A percentile compares a stretch with the other conserved stretches of the same genome.
These are phyloP conservation scores for Pediacus dermestoides DNA, from an alignment of 2,888 invertebrate genomes.

Conservation along the genomic window DNA sequence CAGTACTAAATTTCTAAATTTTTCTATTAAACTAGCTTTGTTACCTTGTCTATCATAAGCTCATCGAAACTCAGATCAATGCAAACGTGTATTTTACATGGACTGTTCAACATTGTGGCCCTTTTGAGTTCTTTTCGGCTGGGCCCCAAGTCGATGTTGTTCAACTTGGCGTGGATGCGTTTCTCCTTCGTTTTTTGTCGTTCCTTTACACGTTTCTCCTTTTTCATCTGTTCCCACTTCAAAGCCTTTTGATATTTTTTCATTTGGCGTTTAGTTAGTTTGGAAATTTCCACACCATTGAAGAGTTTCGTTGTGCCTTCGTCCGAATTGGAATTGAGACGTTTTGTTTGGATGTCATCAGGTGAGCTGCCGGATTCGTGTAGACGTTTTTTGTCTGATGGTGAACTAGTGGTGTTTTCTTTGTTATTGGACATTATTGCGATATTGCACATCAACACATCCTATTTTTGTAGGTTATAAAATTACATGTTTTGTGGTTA, in stretches of 20 bases:
- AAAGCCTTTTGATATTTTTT: constrained; percentile 58
- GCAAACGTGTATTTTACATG: constrained; percentile 68
- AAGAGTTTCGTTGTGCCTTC: constrained; percentile 35
- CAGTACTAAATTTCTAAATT: too few species aligned
- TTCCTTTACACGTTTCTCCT: constrained; percentile 68
- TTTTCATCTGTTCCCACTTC: constrained; percentile 69
- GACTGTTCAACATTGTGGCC: constrained; percentile 65
- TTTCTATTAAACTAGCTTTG: too few species aligned
- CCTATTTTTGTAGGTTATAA: too few species aligned
- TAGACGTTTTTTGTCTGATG: too few species aligned
- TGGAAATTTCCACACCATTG: constrained; percentile 46
- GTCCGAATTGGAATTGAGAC: too few species aligned
- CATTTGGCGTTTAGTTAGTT: constrained; percentile 46
- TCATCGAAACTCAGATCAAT: constrained; percentile 91
- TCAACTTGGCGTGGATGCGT: constrained; percentile 64
- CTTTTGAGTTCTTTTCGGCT: constrained; percentile 76
- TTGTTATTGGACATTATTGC: too few species aligned
- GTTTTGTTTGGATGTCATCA: too few species aligned
- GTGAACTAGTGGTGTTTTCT: too few species aligned
- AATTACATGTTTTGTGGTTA: too few species aligned
- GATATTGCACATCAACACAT: too few species aligned
- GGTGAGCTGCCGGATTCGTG: too few species aligned
- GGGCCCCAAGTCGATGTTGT: constrained; percentile 71
- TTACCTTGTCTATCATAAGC: constrained; percentile 70
- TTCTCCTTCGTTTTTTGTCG: constrained; percentile 63